Base-by-base conservation (phyloP, 2,888 invertebrate species). In the Latheticus oryzae region DNA sequence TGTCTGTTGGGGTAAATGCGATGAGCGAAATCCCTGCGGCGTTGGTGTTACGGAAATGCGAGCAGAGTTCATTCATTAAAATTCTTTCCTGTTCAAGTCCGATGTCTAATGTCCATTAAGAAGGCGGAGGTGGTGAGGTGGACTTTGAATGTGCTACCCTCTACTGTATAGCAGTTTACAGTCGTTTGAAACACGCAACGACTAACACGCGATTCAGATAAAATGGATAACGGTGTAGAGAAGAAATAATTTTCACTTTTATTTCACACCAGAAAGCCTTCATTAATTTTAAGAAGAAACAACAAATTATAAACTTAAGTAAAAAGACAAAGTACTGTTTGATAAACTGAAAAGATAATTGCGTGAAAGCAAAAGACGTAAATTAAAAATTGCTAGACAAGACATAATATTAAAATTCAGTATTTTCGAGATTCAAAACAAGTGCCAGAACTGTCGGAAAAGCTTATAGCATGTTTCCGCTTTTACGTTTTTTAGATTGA, bases 11-110 rank as follows among this genome's bases (percentile, higher is more conserved):
- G n/a, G n/a, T n/a, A n/a, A n/a, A n/a, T n/a, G n/a, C n/a, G n/a
- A n/a, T n/a, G n/a, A n/a, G n/a, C n/a, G n/a, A n/a, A 50, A 50
- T 35, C 35, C 16, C 32, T 17, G 17, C 15, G 40, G 45, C 54
- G 60, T 58, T 62, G 32, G 53, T 53, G 60, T 55, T 45, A 53
- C 68, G 70, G 70, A 73, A 69, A 70, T 63, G 65, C 63, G 57
- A 69, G 64, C 62, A 67, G 69, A 71, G 69, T 68, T 64, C 71
- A 72, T 73, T 73, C 73, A 72, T 73, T 73, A 72, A 65, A 64
- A 64, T 63, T 63, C 66, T 69, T 64, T 69, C 70, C 70, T 67
- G 68, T 64, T 61, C 28, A 33, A 53, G 63, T 57, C 58, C 42
- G 64, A 65, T 60, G 51, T 40, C 58, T 62, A 61, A 59, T 66